A percentile compares a stretch with the other conserved stretches of the same genome.
These are phyloP conservation scores for Actenoides hombroni DNA, from an alignment of 2,113 vertebrate genomes.

Conservation along the genomic window DNA sequence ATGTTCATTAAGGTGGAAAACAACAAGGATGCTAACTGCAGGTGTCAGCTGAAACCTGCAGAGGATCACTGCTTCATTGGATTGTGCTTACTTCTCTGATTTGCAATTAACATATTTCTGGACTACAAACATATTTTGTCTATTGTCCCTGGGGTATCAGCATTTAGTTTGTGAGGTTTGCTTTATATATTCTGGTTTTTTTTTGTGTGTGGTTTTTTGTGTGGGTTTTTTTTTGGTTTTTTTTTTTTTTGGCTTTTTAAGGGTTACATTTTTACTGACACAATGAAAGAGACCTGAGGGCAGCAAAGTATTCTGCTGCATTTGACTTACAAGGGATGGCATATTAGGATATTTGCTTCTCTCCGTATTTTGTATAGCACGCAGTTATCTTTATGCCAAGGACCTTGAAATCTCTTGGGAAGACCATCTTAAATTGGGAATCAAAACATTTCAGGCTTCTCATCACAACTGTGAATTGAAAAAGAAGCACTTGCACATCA, in stretches of 20 bases:
- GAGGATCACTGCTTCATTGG: constrained; percentile 17
- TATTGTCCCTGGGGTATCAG: constrained; percentile 7
- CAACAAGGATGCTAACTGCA: background rate
- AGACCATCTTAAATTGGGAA: constrained; percentile 14
- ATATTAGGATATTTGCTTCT: background rate
- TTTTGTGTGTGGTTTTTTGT: background rate
- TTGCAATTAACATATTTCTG: constrained; percentile 48
- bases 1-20: constrained; percentile 52
- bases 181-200: background rate
- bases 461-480: background rate
- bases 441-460: constrained; percentile 32
- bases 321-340: background rate
- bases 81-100: constrained; percentile 42
- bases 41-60: constrained; percentile 49
- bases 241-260: background rate
- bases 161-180: background rate
- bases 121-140: background rate
- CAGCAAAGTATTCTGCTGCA: background rate
- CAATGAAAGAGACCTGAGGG: background rate
- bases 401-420: constrained; percentile 38
- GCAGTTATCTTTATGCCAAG: background rate
- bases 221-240: too few relatives aligned
- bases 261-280: background rate
- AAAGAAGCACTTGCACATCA: background rate
- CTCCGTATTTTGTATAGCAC: background rate